Evolutionary conservation across 1,140 invertebrate genomes (phyloP).

Genomic region (Pinna nobilis): DNA sequence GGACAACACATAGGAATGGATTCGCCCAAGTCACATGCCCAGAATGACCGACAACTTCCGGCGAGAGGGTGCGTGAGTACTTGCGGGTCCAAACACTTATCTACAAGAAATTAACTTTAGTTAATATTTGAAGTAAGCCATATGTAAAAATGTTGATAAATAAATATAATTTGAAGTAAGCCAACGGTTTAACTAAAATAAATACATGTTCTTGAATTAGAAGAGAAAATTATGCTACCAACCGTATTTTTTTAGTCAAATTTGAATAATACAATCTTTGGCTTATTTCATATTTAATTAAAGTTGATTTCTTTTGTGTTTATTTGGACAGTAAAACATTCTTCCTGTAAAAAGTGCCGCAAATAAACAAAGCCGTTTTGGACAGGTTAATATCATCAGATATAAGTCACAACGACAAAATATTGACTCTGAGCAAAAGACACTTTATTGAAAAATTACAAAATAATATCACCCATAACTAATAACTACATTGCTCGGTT

Average conservation of each 20-base stretch:
- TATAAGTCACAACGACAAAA: too few species aligned
- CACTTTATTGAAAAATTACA: too few species aligned
- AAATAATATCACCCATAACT: too few species aligned
- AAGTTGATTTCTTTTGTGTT: constrained; percentile 24
- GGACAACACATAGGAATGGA: constrained; percentile 52
- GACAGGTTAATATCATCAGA: too few species aligned
- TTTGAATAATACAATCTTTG: not conserved
- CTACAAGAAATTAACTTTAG: constrained; percentile 44
- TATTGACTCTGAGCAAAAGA: too few species aligned
- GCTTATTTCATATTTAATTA: constrained; percentile 13
- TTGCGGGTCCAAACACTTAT: constrained; percentile 40
- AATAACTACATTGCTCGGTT: too few species aligned
- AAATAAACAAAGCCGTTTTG: too few species aligned
- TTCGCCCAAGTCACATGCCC: constrained; percentile 39
- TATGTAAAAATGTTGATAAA: constrained; percentile 7
- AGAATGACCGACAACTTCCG: constrained; percentile 50
- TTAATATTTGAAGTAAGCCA: constrained; percentile 33
- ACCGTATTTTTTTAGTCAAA: not conserved
- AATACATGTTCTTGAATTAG: not conserved
- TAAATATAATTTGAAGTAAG: constrained; percentile 3
- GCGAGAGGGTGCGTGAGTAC: constrained; percentile 32
- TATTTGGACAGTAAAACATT: too few species aligned
- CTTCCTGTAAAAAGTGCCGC: too few species aligned
- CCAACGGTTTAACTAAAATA: not conserved
- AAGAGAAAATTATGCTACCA: not conserved